These are phyloP conservation scores for Leptosomus discolor DNA, from an alignment of 2,113 vertebrate genomes.

Conservation along the genomic window DNA sequence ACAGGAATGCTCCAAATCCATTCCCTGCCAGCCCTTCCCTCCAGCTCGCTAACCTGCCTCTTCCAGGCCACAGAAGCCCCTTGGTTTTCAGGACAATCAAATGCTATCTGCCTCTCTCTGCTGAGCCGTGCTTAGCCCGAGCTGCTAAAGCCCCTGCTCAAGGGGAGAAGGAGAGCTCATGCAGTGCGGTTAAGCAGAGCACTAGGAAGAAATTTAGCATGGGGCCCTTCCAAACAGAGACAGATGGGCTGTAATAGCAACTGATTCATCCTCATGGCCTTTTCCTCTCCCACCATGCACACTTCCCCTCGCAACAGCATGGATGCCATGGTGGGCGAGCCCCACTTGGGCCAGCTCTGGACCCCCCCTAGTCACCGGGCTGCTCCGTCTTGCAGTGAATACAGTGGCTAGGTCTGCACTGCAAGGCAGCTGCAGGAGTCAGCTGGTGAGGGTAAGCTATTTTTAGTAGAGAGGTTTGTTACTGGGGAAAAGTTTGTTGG, in stretches of 20 bases:
- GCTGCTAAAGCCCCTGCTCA: background rate
- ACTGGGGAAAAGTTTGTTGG: background rate
- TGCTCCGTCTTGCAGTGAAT: background rate
- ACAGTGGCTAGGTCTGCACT: accelerated
- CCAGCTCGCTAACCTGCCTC: background rate
- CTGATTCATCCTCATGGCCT: constrained; percentile 62
- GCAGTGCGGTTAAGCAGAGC: background rate
- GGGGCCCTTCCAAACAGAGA: constrained; percentile 5
- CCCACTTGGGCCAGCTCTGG: background rate
- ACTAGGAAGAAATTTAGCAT: background rate
- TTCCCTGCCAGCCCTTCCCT: background rate
- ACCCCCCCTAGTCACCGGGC: background rate
- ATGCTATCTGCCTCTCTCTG: background rate
- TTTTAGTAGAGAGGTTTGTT: background rate
- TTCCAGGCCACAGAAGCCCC: background rate
- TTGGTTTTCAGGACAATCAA: background rate
- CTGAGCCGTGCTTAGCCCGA: background rate
- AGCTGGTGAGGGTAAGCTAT: background rate
- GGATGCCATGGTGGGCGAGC: background rate
- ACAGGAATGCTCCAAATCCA: background rate
- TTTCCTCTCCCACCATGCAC: constrained; percentile 34
- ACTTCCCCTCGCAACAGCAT: background rate
- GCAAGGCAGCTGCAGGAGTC: accelerated
- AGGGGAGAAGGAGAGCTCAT: background rate
- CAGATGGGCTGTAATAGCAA: constrained; percentile 47